phyloP scores from a whole-genome alignment of 2,888 invertebrate genomes.

The Parnassius smintheus region DNA sequence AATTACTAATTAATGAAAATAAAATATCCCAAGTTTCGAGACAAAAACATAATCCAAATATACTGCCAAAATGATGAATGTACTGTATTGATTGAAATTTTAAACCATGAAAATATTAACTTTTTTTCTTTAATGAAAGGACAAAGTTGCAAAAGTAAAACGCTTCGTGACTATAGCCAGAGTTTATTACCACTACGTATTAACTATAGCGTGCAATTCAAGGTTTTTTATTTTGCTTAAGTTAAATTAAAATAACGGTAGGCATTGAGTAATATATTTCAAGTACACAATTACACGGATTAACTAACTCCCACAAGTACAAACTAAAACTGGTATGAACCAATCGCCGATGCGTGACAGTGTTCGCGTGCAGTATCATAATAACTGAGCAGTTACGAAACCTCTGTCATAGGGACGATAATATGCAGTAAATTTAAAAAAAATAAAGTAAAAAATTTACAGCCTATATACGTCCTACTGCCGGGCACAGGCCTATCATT shows the following conservation, averaged over 20 bases:
- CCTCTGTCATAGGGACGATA: slow-evolving; percentile 35
- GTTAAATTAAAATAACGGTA: neutral
- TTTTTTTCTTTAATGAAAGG: neutral
- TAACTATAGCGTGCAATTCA: neutral
- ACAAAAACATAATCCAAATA: too few relatives aligned
- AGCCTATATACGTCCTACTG: too few relatives aligned
- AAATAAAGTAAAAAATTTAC: neutral
- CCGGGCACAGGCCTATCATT: too few relatives aligned
- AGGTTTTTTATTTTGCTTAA: neutral
- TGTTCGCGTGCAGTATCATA: slow-evolving; percentile 35
- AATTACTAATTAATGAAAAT: too few relatives aligned
- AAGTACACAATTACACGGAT: neutral
- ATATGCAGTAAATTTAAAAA: slow-evolving; percentile 27
- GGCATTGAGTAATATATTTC: neutral
- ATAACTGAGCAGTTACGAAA: slow-evolving; percentile 35
- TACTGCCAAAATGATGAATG: too few relatives aligned
- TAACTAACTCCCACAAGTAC: neutral
- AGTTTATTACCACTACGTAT: neutral
- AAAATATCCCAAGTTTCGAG: too few relatives aligned
- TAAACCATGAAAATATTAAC: neutral
- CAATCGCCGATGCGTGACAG: slow-evolving; percentile 21
- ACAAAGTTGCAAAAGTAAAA: neutral
- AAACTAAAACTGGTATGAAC: neutral
- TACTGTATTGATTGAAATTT: too few relatives aligned
- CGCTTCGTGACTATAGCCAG: too few relatives aligned